Evolutionary conservation across 2,113 vertebrate genomes (phyloP).

Genomic region (Smithornis capensis): DNA sequence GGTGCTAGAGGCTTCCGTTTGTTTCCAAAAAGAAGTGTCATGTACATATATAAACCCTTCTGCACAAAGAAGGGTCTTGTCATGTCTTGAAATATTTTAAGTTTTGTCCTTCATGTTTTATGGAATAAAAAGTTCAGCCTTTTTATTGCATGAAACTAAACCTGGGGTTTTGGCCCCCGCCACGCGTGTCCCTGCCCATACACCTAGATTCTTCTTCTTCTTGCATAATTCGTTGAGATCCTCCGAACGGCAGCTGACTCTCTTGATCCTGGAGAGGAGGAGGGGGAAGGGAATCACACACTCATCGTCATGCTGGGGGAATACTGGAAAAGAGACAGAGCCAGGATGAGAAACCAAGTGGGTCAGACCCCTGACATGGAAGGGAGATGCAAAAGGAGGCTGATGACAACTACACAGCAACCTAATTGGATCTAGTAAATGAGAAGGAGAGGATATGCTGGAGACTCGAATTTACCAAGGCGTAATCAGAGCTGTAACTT

Average conservation of each 20-base stretch:
- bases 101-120: constrained; percentile 92
- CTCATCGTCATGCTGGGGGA: constrained; percentile 99
- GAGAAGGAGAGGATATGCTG: neutral
- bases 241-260: constrained; percentile 91
- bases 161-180: constrained; percentile 67
- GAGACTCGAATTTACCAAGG: neutral
- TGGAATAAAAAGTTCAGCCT: constrained; percentile 89
- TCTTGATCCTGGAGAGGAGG: constrained; percentile 78
- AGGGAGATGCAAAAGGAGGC: neutral
- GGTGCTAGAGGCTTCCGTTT: constrained; percentile 78
- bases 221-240: constrained; percentile 87
- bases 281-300: constrained; percentile 86
- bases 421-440: constrained; percentile 23
- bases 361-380: neutral
- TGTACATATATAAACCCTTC: constrained; percentile 84
- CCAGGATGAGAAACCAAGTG: constrained; percentile 43
- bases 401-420: neutral
- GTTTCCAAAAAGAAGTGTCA: constrained; percentile 79
- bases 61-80: constrained; percentile 84
- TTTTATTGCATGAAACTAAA: constrained; percentile 91
- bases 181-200: constrained; percentile 81
- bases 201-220: constrained; percentile 87
- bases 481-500: neutral
- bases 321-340: constrained; percentile 82
- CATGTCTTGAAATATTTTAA: constrained; percentile 81